phyloP scores from a whole-genome alignment of 2,113 vertebrate genomes.

The Tauraco erythrolophus region DNA sequence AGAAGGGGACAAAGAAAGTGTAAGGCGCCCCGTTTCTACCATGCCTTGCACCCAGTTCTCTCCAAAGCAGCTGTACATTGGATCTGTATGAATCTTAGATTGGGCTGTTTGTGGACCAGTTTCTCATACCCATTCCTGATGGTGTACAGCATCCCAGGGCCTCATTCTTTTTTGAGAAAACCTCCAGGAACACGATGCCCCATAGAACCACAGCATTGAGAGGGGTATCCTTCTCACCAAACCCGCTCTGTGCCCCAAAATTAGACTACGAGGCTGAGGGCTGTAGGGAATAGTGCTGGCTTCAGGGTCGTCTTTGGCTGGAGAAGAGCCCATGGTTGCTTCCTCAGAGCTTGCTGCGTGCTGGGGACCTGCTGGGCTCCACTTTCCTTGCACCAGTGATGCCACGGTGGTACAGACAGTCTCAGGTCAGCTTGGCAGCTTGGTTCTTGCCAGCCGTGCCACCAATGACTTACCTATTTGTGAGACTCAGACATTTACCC shows the following conservation, averaged over 20 bases:
- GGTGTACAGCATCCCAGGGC: background rate
- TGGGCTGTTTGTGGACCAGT: background rate
- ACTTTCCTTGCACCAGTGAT: background rate
- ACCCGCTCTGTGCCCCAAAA: background rate
- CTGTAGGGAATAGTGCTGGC: background rate
- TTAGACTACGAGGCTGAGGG: background rate
- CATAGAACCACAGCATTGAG: background rate
- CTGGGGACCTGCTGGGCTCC: background rate
- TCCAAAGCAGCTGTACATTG: fast-evolving
- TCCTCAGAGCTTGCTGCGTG: background rate
- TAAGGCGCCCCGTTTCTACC: background rate
- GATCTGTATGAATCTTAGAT: background rate
- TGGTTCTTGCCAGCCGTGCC: background rate
- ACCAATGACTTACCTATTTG: background rate
- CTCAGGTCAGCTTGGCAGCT: background rate
- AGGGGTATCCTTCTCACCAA: background rate
- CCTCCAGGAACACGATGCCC: background rate
- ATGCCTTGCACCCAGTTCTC: background rate
- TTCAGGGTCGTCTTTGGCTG: background rate
- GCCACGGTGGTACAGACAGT: background rate
- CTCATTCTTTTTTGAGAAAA: background rate
- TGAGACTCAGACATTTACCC: fast-evolving
- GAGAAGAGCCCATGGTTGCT: background rate
- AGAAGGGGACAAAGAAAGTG: background rate
- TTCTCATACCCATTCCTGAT: background rate